Conservation (phyloP, 2,797 vertebrate genomes). For the Alcedo quadribrachys region DNA sequence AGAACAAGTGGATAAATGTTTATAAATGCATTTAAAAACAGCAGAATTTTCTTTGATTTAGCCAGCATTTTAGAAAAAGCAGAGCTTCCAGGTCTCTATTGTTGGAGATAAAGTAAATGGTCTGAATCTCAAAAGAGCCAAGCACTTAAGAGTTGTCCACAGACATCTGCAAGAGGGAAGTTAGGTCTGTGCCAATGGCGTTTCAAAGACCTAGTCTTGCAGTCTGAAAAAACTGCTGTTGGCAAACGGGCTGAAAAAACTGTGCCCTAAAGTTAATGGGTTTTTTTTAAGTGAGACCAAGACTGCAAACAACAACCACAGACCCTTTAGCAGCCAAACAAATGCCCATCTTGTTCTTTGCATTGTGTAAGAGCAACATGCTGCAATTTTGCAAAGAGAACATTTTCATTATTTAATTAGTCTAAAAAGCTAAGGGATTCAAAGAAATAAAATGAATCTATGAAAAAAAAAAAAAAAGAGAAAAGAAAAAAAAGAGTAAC, state of each 20-base stretch:
- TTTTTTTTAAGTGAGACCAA: not conserved
- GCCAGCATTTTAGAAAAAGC: not conserved
- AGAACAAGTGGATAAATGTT: not conserved
- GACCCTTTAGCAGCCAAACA: not conserved
- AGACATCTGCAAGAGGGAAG: not conserved
- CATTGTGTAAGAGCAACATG: slow-evolving; percentile 9
- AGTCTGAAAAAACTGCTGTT: not conserved
- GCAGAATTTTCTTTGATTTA: not conserved
- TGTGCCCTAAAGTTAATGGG: not conserved
- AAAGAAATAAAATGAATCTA: slow-evolving; percentile 25
- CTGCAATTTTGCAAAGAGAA: slow-evolving; percentile 28
- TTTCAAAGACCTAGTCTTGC: not conserved
- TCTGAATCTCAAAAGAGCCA: not conserved
- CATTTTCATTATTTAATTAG: slow-evolving; percentile 69
- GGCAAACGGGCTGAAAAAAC: not conserved
- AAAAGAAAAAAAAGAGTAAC: slow-evolving; percentile 4
- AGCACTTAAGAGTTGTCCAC: not conserved
- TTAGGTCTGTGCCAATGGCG: not conserved
- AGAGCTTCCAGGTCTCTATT: not conserved
- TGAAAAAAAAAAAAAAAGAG: slow-evolving; percentile 6
- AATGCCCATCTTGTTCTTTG: not conserved
- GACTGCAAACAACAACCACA: not conserved
- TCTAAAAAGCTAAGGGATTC: slow-evolving; percentile 12
- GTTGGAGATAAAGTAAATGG: not conserved
- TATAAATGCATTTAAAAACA: not conserved